A percentile compares a stretch with the other conserved stretches of the same genome.
phyloP scores from a whole-genome alignment of 2,113 vertebrate genomes.

The Pan paniscus region DNA sequence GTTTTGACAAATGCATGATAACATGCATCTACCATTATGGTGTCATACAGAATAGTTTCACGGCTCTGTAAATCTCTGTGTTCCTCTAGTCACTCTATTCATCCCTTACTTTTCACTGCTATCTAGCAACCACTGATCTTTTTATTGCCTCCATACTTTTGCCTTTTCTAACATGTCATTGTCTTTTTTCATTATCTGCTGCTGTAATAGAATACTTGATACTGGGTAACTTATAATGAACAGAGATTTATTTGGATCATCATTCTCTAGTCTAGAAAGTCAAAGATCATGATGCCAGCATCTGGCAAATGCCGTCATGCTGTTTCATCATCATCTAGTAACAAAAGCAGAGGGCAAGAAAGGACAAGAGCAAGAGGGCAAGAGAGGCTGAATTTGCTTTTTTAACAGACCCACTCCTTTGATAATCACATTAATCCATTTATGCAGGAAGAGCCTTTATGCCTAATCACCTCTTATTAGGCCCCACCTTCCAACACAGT shows the following conservation, averaged over 20 bases:
- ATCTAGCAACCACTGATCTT: background rate
- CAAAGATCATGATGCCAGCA: background rate
- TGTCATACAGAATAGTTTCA: background rate
- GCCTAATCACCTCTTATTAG: background rate
- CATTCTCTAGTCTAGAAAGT: background rate
- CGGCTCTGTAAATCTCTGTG: background rate
- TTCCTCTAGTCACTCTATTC: background rate
- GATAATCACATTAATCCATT: background rate
- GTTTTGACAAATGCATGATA: background rate
- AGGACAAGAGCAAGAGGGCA: background rate
- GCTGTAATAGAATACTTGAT: background rate
- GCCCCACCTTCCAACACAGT: background rate
- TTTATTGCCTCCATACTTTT: background rate
- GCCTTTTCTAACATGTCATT: background rate
- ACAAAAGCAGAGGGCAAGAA: background rate
- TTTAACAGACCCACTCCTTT: background rate
- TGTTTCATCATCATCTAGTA: background rate
- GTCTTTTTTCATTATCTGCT: background rate
- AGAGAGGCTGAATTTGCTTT: background rate
- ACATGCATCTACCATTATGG: too few species aligned
- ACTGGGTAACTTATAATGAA: background rate
- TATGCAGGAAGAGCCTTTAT: background rate
- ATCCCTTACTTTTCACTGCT: background rate
- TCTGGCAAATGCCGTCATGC: background rate
- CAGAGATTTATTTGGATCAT: background rate